Conservation (phyloP, 1,140 invertebrate species). For the Theocolax elegans region DNA sequence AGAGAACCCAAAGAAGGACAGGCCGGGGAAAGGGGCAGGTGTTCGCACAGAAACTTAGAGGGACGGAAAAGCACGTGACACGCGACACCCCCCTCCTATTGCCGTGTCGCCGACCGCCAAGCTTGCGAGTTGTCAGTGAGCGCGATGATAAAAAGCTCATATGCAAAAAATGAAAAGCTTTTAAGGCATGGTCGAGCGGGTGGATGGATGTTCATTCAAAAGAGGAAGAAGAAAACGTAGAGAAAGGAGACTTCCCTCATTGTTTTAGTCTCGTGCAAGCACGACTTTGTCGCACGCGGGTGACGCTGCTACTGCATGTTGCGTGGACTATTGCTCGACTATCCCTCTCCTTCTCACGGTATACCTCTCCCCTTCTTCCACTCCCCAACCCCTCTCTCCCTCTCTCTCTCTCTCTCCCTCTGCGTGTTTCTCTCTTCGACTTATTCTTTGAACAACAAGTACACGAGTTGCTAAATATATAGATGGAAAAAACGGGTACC, state of each 20-base stretch:
- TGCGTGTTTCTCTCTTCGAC: too few species aligned
- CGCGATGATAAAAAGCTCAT: conserved; percentile 64
- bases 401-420: neutral
- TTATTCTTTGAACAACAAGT: too few species aligned
- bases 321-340: conserved; percentile 8
- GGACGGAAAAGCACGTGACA: conserved; percentile 40
- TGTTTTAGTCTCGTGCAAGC: conserved; percentile 51
- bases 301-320: conserved; percentile 13
- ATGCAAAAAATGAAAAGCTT: conserved; percentile 66
- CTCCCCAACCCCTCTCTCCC: neutral
- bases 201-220: conserved; percentile 28
- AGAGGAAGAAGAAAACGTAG: conserved; percentile 46
- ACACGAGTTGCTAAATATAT: conserved; percentile 30
- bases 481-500: conserved; percentile 28
- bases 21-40: neutral
- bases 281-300: conserved; percentile 19
- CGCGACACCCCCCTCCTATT: conserved; percentile 40
- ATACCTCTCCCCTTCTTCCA: neutral
- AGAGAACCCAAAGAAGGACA: conserved; percentile 23
- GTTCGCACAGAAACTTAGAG: neutral
- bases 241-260: conserved; percentile 45
- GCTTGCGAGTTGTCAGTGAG: conserved; percentile 20
- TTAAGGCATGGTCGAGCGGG: conserved; percentile 51
- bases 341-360: neutral
- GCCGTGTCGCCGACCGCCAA: conserved; percentile 40